These are phyloP conservation scores for Uria aalge DNA, from an alignment of 2,113 vertebrate species.

Conservation along the genomic window DNA sequence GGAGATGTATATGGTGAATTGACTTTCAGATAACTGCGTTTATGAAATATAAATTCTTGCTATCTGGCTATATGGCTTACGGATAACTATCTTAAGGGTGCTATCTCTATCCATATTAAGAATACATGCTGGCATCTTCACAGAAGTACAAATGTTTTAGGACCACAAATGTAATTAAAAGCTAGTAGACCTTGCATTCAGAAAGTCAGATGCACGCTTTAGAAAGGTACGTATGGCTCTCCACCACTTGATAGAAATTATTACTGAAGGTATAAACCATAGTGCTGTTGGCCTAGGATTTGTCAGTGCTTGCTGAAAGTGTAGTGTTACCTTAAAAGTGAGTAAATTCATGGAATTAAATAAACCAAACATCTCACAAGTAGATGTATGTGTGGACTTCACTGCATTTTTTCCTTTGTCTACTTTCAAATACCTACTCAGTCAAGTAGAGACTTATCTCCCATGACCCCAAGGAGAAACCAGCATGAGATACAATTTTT, in stretches of 20 bases:
- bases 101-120: not conserved
- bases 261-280: not conserved
- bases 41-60: not conserved
- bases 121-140: not conserved
- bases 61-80: not conserved
- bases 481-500: not conserved
- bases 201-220: not conserved
- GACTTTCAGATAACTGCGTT: not conserved
- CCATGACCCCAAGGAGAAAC: not conserved
- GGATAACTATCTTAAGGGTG: not conserved
- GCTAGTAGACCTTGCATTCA: not conserved
- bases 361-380: not conserved
- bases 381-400: not conserved
- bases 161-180: not conserved
- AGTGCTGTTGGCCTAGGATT: not conserved
- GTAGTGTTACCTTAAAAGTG: not conserved
- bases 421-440: not conserved
- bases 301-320: not conserved
- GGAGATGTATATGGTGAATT: not conserved
- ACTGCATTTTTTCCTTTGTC: not conserved
- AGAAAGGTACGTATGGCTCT: not conserved
- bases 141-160: not conserved
- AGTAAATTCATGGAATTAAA: not conserved
- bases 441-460: not conserved
- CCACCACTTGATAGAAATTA: not conserved